These are phyloP conservation scores for Mobula birostris DNA, from an alignment of 2,113 vertebrate genomes.

Conservation along the genomic window DNA sequence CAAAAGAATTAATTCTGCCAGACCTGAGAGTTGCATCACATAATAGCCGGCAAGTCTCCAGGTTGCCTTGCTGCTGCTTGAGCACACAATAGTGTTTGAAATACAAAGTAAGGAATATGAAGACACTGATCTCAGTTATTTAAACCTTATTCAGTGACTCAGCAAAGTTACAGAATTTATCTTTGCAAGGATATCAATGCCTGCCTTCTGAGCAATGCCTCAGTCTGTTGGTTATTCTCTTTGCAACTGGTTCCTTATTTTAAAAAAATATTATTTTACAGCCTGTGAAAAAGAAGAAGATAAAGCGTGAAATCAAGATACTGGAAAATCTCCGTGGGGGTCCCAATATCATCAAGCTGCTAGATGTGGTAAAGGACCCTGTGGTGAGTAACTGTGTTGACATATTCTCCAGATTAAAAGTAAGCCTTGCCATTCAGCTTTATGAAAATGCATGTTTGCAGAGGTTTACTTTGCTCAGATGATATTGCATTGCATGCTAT, in stretches of 20 bases:
- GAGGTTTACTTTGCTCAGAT: neutral
- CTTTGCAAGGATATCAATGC: neutral
- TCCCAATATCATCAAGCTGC: slow-evolving; percentile 96
- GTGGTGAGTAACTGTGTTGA: slow-evolving; percentile 70
- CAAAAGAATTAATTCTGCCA: neutral
- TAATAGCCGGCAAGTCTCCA: neutral
- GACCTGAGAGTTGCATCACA: neutral
- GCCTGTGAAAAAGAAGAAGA: slow-evolving; percentile 99
- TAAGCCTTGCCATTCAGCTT: neutral
- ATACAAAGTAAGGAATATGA: neutral
- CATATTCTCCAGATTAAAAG: neutral
- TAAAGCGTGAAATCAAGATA: slow-evolving; percentile 98
- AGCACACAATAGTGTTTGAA: neutral
- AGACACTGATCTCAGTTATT: neutral
- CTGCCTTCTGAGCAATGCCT: neutral
- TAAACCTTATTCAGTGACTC: too few species aligned
- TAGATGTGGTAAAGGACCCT: slow-evolving; percentile 95
- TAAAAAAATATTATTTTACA: slow-evolving; percentile 58
- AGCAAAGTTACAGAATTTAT: neutral
- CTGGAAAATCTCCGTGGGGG: slow-evolving; percentile 92
- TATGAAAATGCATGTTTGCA: neutral
- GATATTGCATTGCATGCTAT: neutral
- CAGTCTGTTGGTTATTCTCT: neutral
- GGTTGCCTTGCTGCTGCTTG: neutral
- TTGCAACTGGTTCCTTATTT: neutral